Base-by-base conservation (phyloP, 2,888 invertebrate genomes). In the Gerris lacustris region DNA sequence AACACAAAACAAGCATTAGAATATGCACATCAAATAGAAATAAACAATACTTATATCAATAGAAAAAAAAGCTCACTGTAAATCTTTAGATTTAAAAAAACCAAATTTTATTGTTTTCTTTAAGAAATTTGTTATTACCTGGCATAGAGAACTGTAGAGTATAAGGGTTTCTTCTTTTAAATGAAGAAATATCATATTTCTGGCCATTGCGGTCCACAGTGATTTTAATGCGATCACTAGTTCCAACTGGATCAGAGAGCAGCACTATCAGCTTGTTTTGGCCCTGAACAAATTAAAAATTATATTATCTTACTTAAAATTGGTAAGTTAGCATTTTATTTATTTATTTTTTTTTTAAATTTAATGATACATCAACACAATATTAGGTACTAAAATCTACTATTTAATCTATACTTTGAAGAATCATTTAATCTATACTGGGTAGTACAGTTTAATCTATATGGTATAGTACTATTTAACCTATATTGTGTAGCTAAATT, bases 111-210 rank as follows among this genome's bases (percentile, higher is more conserved):
- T 31, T 31, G 31, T 31, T 31, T 31, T 31, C 31, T 31, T 31
- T 31, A 31, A 2, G 31, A 31, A 31, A 31, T 31, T 31, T 1
- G 4, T 31, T 31, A 77, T 77, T 79, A 86, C 87, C 86, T 76
- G 93, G 93, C 79, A 93, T 88, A 75, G 88, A 86, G 79, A 93
- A 91, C 78, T 92, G 92, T 67, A 93, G 80, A 0, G 91, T 90
- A 78, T 90, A 93, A 0, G 93, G 92, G 81, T 94, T 93, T 75
- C 92, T 84, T 76, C 87, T 86, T 78, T 91, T 92, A 76, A 89
- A 87, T 68, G 87, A 86, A 55, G 86, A 85, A 75, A 92, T 86
- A 78, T 91, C 88, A 73, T 89, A 84, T 68, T 88, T 85, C 76
- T 91, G 91, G 11, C 91, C 92, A 77, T 90, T 89, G 77, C 90